Base-by-base conservation (phyloP, 2,888 invertebrate genomes). In the Drosophila parthenogenetica region DNA sequence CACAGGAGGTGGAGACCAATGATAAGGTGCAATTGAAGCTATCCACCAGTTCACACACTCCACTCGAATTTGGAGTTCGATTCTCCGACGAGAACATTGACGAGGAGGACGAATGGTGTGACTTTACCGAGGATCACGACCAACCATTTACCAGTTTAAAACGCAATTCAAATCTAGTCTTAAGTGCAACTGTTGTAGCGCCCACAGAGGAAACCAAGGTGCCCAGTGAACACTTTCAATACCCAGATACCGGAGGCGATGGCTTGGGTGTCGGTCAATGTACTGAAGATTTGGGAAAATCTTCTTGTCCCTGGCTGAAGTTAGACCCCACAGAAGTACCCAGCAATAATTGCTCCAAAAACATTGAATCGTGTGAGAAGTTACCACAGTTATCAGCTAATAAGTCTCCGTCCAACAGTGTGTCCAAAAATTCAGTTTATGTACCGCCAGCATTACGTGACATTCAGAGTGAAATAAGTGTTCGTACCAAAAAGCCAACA, bases 381-480 rank as follows among this genome's bases (percentile, higher is more conserved):
- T 32, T 35, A n/a, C 1, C n/a, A 14, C 50, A 58, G 37, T 5
- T 29, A 29, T 2, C 53, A 7, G 5, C 17, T 5, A 14, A n/a
- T 11, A 64, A 42, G 35, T n/a, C 40, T 1, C 61, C 49, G 32
- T 8, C 13, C 0, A 65, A 50, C 16, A 17, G 59, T 5, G 37
- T 25, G 14, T n/a, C 3, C 7, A 59, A 65, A 14, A 57, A 46
- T 8, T 25, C 29, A 7, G 54, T 82, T 5, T 85, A 85, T 65
- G 66, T 85, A 29, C 87, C 85, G 5, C 85, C 85, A 17, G 87
- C 87, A 32, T 42, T 85, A 25, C 87, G 85, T 8, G 69, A 84
- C 5, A 74, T 65, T 45, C 78, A 80, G 22, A 61, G 68, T 14
- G 84, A 77, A 4, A 48, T 42, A 7, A 69, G 48, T 50, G 58